Base-by-base conservation (phyloP, 2,113 vertebrate genomes). In the Collichthys lucidus region DNA sequence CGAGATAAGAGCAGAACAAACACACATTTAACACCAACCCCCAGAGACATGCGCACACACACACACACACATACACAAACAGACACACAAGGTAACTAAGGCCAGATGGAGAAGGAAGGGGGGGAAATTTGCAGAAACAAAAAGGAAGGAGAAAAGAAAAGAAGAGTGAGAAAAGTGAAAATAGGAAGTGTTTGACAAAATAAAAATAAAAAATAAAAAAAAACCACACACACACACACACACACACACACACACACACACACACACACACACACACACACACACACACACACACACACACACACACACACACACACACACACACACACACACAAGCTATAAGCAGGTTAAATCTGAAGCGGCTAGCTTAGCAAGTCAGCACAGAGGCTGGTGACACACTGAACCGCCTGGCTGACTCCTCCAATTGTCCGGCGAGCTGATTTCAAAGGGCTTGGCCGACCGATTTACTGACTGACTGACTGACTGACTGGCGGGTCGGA, bases 1-100 rank as follows among this genome's bases (percentile, higher is more conserved):
- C 46, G 86, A 91, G 93, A 94, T 94, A 94, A 94, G 91, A 85
- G 88, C 91, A 89, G 85, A 92, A 91, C 92, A 94, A 92, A 93
- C 92, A 90, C 89, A 92, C 89, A 91, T 82, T 86, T 57, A 86
- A 84, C 79, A 86, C 57, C 72, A 84, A 85, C 90, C 82, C 87
- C 76, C 77, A 79, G 79, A 88, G 74, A 65, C 61, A 63, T 63
- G 85, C 79, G 62, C 68, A 68, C 60, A 61, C 84, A 67, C 81
- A 80, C 70, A 80, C 77, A 69, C 44, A 29, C 66, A 56, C 40
- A 72, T 62, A 70, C 53, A 59, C 77, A 16, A 29, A 78, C 60
- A 77, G 49, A 74, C 56, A 76, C 57, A 74, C 40, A 65, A n/a
- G 67, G 79, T 82, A 91, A 87, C 83, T 79, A 24, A 82, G 80